These are phyloP conservation scores for Coenonympha arcania DNA, from an alignment of 2,888 invertebrate species.

Conservation along the genomic window DNA sequence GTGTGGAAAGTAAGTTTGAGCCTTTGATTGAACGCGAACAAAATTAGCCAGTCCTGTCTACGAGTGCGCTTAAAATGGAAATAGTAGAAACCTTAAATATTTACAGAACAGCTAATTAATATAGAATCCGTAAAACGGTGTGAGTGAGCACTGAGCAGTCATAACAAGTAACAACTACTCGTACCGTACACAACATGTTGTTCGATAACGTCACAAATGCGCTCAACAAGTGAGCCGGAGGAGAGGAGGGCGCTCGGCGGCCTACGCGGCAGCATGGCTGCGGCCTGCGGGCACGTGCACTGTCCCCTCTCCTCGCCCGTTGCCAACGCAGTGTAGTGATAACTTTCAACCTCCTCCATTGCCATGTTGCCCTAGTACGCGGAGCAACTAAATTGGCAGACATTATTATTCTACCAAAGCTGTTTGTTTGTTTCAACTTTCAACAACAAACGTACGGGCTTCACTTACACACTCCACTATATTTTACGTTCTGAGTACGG, in stretches of 20 bases:
- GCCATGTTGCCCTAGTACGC: constrained; percentile 56
- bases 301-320: constrained; percentile 34
- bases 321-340: constrained; percentile 40
- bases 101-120: neutral
- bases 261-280: constrained; percentile 58
- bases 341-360: constrained; percentile 43
- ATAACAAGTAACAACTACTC: too few species aligned
- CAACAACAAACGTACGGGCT: too few species aligned
- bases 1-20: too few species aligned
- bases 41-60: too few species aligned
- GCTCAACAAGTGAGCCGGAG: constrained; percentile 67
- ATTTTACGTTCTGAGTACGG: too few species aligned
- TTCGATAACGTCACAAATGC: constrained; percentile 31
- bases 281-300: constrained; percentile 45
- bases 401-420: constrained; percentile 45
- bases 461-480: too few species aligned
- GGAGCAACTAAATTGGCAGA: constrained; percentile 64
- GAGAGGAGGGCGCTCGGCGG: too few species aligned
- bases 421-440: too few species aligned
- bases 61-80: too few species aligned
- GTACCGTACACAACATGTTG: constrained; percentile 11
- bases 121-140: constrained; percentile 5
- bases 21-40: too few species aligned
- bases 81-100: neutral
- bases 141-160: constrained; percentile 23